phyloP scores from a whole-genome alignment of 2,797 vertebrate species.

The Syngnathus rostellatus region DNA sequence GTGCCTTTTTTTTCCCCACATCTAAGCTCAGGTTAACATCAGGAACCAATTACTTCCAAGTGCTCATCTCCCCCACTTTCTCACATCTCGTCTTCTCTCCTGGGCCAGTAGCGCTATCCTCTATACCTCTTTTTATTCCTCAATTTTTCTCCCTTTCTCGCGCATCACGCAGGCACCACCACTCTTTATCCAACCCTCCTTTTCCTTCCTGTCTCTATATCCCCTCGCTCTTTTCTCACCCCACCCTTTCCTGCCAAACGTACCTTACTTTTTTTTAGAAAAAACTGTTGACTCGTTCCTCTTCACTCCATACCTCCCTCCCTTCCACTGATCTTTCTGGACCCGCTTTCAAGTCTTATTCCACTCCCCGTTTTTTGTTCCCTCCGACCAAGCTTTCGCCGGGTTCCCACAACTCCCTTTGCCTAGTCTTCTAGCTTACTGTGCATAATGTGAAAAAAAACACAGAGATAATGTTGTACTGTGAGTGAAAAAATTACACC shows the following conservation, averaged over 20 bases:
- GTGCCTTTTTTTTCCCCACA: slow-evolving; percentile 64
- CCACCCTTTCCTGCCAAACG: slow-evolving; percentile 51
- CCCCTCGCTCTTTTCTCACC: slow-evolving; percentile 37
- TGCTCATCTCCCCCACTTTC: slow-evolving; percentile 26
- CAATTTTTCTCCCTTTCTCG: slow-evolving; percentile 7
- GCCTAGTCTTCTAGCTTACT: background rate
- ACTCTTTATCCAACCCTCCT: slow-evolving; percentile 36
- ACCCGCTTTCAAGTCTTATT: slow-evolving; percentile 12
- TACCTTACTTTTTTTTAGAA: slow-evolving; percentile 20
- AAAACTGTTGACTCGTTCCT: slow-evolving; percentile 3
- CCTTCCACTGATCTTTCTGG: background rate
- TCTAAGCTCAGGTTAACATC: slow-evolving; percentile 66
- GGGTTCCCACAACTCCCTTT: slow-evolving; percentile 1
- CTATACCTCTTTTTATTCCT: slow-evolving; percentile 13
- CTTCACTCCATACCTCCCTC: background rate
- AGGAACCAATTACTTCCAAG: slow-evolving; percentile 70
- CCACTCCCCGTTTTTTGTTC: slow-evolving; percentile 19
- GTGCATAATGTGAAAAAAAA: background rate
- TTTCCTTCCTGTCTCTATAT: slow-evolving; percentile 60
- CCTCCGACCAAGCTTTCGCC: background rate
- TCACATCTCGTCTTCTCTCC: slow-evolving; percentile 10
- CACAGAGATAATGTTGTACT: background rate
- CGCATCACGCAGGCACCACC: slow-evolving; percentile 29
- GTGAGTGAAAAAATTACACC: slow-evolving; percentile 2
- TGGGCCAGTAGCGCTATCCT: background rate